Percentiles rank a stretch among this genome's conserved stretches.
Evolutionary conservation across 2,113 vertebrate species (phyloP).

Genomic region (Neodontobutis hainanensis): DNA sequence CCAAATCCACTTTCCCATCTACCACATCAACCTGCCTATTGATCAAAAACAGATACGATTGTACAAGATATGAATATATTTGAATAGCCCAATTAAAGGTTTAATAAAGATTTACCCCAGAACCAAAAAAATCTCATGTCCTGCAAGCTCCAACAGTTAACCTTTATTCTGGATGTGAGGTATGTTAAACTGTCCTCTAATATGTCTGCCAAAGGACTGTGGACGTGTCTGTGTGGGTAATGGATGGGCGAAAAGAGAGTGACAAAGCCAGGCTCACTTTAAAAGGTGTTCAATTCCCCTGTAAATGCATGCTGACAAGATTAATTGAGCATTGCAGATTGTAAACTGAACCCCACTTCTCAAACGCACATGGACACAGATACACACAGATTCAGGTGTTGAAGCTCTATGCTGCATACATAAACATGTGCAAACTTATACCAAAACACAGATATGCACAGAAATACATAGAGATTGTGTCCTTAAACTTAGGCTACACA

Average conservation of each 20-base stretch:
- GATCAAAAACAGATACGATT: no score
- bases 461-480: constrained; percentile 22
- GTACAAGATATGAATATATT: no score
- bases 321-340: constrained; percentile 86
- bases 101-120: constrained; percentile 10
- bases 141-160: constrained; percentile 17
- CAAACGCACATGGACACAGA: constrained; percentile 27
- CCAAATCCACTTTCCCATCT: no score
- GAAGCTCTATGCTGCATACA: constrained; percentile 19
- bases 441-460: constrained; percentile 11
- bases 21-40: no score
- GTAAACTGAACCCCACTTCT: constrained; percentile 74
- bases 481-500: constrained; percentile 28
- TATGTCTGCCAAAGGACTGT: constrained; percentile 56
- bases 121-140: constrained; percentile 9
- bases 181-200: constrained; percentile 41
- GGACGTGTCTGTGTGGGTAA: constrained; percentile 51
- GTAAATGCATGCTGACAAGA: constrained; percentile 82
- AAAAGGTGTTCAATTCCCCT: constrained; percentile 70
- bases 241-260: constrained; percentile 66
- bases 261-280: constrained; percentile 71
- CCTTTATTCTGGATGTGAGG: constrained; percentile 33
- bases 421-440: constrained; percentile 27
- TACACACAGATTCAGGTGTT: constrained; percentile 27
- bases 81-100: no score